Evolutionary conservation across 2,888 invertebrate species (phyloP).

Genomic region (Apodemia zela): DNA sequence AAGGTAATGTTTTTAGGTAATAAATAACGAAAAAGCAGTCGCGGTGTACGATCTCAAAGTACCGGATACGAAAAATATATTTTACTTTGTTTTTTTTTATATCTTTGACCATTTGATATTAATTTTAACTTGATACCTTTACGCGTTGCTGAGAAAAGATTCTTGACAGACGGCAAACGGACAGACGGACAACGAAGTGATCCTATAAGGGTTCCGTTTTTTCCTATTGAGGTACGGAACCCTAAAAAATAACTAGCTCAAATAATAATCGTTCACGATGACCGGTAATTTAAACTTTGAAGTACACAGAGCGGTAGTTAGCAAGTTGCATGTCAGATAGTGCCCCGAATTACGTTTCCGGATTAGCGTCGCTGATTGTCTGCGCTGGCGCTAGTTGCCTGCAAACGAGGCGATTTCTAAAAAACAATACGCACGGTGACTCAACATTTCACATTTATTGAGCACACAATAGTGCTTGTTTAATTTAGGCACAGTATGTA

Average conservation of each 20-base stretch:
- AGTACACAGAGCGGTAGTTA: background rate
- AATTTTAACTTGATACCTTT: too few species aligned
- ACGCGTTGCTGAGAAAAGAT: too few species aligned
- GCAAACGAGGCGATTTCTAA: constrained; percentile 10
- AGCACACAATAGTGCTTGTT: constrained; percentile 10
- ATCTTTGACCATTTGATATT: too few species aligned
- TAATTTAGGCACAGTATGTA: background rate
- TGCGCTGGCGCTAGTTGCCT: constrained; percentile 17
- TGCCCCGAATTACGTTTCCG: constrained; percentile 58
- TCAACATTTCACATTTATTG: constrained; percentile 18
- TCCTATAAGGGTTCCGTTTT: too few species aligned
- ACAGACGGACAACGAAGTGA: too few species aligned
- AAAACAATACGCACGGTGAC: constrained; percentile 14
- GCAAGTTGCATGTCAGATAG: constrained; percentile 5
- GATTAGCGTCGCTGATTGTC: constrained; percentile 39
- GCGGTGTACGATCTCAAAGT: too few species aligned
- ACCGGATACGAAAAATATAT: too few species aligned
- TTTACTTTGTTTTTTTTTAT: too few species aligned
- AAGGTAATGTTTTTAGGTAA: too few species aligned
- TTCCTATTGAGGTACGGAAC: too few species aligned
- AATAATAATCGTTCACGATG: background rate
- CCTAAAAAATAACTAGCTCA: background rate
- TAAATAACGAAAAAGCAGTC: too few species aligned
- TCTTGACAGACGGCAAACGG: too few species aligned
- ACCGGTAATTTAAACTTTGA: background rate